Conservation (phyloP, 2,113 vertebrate genomes). For the Halichoeres trimaculatus region DNA sequence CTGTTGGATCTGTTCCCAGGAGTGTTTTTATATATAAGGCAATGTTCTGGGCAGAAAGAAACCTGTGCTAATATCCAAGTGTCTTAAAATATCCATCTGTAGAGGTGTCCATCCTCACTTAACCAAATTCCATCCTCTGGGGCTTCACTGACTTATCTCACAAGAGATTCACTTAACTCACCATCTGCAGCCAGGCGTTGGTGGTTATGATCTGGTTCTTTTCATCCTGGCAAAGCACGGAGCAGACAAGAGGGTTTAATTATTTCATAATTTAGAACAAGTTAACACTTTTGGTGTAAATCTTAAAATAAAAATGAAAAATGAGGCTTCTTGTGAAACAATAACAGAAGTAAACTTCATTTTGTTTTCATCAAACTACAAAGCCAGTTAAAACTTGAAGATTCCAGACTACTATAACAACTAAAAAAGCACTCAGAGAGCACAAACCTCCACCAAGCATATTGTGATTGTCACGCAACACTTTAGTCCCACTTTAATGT, state of each 20-base stretch:
- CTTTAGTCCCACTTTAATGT: too few relatives aligned
- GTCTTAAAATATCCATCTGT: neutral
- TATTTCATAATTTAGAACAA: constrained; percentile 2
- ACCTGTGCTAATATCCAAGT: neutral
- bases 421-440: too few relatives aligned
- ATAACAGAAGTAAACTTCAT: too few relatives aligned
- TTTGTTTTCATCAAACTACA: too few relatives aligned
- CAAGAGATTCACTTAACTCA: constrained; percentile 63
- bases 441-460: too few relatives aligned
- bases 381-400: too few relatives aligned
- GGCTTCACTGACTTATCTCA: neutral
- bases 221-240: constrained; percentile 80
- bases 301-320: neutral
- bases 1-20: neutral
- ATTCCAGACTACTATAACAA: too few relatives aligned
- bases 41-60: neutral
- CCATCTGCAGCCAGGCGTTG: constrained; percentile 87
- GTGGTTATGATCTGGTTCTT: constrained; percentile 87
- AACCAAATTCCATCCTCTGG: constrained; percentile 24
- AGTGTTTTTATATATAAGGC: neutral
- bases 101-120: neutral
- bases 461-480: too few relatives aligned
- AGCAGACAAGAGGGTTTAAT: neutral
- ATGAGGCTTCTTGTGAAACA: too few relatives aligned
- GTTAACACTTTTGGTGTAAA: neutral